A percentile compares a stretch with the other conserved stretches of the same genome.
These are phyloP conservation scores for Pogonophryne albipinna DNA, from an alignment of 2,797 vertebrate genomes.

Conservation along the genomic window DNA sequence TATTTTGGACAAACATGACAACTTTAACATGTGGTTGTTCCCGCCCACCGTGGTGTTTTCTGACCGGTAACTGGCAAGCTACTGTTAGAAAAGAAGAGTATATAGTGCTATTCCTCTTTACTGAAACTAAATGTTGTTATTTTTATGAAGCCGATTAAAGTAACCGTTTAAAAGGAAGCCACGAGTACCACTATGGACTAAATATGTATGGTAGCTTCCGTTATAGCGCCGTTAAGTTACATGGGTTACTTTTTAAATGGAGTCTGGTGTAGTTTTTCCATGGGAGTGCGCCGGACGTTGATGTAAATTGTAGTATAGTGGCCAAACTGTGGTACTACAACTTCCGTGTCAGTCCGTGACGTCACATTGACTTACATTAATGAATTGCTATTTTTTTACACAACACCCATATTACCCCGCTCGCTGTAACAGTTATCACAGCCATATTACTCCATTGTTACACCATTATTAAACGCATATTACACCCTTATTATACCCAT, in stretches of 20 bases:
- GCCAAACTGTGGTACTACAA: too few relatives aligned
- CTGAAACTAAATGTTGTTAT: background rate
- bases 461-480: too few relatives aligned
- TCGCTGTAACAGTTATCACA: too few relatives aligned
- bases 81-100: background rate
- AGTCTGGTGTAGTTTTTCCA: constrained; percentile 17
- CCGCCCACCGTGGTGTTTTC: background rate
- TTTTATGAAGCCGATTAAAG: background rate
- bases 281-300: too few relatives aligned
- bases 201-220: background rate
- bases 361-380: too few relatives aligned
- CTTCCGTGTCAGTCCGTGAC: too few relatives aligned
- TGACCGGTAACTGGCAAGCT: background rate
- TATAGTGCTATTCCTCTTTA: background rate
- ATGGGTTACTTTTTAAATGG: constrained; percentile 15
- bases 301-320: too few relatives aligned
- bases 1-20: background rate
- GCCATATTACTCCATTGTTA: too few relatives aligned
- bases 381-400: too few relatives aligned
- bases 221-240: background rate
- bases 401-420: too few relatives aligned
- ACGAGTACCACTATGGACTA: accelerated
- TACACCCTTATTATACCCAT: too few relatives aligned
- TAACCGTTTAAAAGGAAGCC: accelerated
- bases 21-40: constrained; percentile 22